Base-by-base conservation (phyloP, 2,797 vertebrate species). In the Euthynnus affinis region DNA sequence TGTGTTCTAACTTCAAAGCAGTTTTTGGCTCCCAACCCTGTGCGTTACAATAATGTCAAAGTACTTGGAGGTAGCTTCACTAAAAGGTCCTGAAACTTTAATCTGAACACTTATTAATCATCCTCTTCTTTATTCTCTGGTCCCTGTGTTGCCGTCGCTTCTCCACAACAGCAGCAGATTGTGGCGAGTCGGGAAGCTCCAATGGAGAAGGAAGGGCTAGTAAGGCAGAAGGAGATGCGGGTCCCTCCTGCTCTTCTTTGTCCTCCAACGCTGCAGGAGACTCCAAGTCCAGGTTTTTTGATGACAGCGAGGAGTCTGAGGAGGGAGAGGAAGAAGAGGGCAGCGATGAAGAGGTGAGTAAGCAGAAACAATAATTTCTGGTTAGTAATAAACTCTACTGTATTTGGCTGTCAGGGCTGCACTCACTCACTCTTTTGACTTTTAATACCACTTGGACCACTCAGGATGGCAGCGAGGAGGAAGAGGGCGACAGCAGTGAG, bases 251-350 rank as follows among this genome's bases (percentile, higher is more conserved):
- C 94, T 99, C 98, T 75, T 98, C 98, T n/a, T 94, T 95, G 68
- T 88, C 95, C 12, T 94, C 95, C 69, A 96, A 97, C 89, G 89
- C 94, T 71, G 92, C 93, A 83, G 96, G 95, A 87, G 95, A 96
- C 87, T 87, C 96, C 88, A 99, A 98, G 93, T 99, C 98, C 84
- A 97, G 97, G 92, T 99, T 99, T 93, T 99, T 99, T 93, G 98
- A 99, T 74, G 98, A 99, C 94, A 99, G 98, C 64, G 98, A 98
- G 78, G 98, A 99, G 87, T 98, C 97, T 52, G 98, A 97, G 87
- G 97, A 97, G 80, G 97, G 94, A 46, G 98, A 98, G 76, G 97
- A 98, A 76, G 96, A 96, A 70, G 97, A 97, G 88, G 94, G 92
- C 49, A 95, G 94, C 25, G 94, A 96, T 14, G 95, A 95, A 72